Evolutionary conservation across 2,113 vertebrate genomes (phyloP), one percentile per base, ranked within the genome.

Genomic region (Chloroceryle aenea): DNA sequence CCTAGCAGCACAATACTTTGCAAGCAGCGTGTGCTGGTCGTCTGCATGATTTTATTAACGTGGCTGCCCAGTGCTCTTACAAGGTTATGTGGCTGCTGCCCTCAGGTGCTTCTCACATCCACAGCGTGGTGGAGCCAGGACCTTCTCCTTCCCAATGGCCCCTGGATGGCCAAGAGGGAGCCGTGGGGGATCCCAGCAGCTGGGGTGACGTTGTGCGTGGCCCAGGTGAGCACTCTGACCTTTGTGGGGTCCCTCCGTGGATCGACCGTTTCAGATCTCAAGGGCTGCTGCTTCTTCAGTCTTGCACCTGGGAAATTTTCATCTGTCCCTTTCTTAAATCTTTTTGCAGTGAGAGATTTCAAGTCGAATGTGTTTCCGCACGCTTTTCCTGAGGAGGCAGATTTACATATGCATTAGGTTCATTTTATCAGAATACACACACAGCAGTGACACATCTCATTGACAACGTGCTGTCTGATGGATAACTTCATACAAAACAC

Each of bases 371-470:
- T 95, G 94, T 97, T 97, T 96, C 90, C 23, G 91, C 96, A 96
- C 93, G 87, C 96, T 96, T 96, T 94, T 97, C 95, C 77, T 42
- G 86, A 92, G 97, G 96, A 98, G 97, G 78, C 94, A 91, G 96
- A 97, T 97, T 96, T 97, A 97, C 98, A 98, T 98, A 97, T 98
- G 97, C 88, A 98, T 98, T 96, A 97, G 95, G 93, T 95, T 97
- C 97, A 94, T 96, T 98, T 97, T 93, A 97, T 98, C 95, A 72
- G 97, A 95, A 95, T 20, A 82, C 88, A 94, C 96, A 96, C 89
- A 80, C 93, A 81, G 96, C 96, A 97, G 61, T 97, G 97, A 98
- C 97, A 97, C 96, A 90, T 97, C 96, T 96, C 97, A 97, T 95
- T 97, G 97, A 98, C 96, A 95, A n/a, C 56, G 45, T 94, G 95